Evolutionary conservation across 2,113 vertebrate genomes (phyloP), one percentile per base, ranked within the genome.

Genomic region (Maccullochella peelii): DNA sequence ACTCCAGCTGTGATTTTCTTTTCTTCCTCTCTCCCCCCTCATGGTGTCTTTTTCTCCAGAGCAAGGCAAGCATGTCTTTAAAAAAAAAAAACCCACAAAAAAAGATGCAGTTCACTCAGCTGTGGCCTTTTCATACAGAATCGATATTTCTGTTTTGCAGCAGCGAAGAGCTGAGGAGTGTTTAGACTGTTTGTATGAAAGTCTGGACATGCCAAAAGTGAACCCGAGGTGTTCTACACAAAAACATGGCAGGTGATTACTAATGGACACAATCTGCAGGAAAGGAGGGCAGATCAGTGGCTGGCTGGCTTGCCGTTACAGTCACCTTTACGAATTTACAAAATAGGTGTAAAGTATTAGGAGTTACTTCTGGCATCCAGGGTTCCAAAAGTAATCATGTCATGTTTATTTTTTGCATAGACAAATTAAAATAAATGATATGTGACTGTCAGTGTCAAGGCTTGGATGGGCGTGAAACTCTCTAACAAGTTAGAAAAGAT

Each of bases 81-180:
- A n/a, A n/a, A n/a, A n/a, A n/a, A n/a, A n/a, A n/a, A n/a, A n/a
- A n/a, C n/a, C n/a, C n/a, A n/a, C n/a, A n/a, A n/a, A n/a, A n/a
- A n/a, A n/a, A n/a, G 38, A 74, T 71, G 21, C 50, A 62, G 59
- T 83, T 42, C 77, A 77, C 86, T 92, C 86, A 82, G 83, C 84
- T 58, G 62, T 65, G 54, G 50, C 79, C 80, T 84, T 82, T 83
- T 84, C 79, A 78, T 65, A 82, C 47, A 59, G 6, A 86, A 86
- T 92, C 91, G 66, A 86, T 91, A 81, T 63, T 63, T 79, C 38
- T 36, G 68, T 62, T 86, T 76, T 42, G 70, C 57, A 68, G 42
- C 42, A 54, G 65, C 6, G 4, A 36, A 50, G 42, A 55, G 71
- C 73, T 21, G 38, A 69, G 61, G 14, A 47, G 18, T 12, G 12